Percentiles rank a stretch among this genome's conserved stretches.
Conservation (phyloP, 2,113 vertebrate genomes). For the Irena cyanogastra region DNA sequence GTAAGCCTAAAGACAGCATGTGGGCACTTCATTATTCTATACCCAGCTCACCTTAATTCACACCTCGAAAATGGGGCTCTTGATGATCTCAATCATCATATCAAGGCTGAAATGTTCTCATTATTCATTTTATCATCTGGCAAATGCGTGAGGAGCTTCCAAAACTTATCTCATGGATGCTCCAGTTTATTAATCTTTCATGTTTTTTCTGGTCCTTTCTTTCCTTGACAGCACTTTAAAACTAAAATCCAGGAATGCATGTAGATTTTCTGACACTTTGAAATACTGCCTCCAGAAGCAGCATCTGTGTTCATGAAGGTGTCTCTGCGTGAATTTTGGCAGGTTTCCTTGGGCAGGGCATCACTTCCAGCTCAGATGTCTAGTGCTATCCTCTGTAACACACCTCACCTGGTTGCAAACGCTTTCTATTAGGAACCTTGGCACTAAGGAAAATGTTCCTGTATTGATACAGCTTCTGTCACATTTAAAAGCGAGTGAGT, state of each 20-base stretch:
- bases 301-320: accelerated
- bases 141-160: neutral
- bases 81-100: neutral
- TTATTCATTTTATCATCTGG: neutral
- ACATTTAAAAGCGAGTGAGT: accelerated
- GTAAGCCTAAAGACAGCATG: neutral
- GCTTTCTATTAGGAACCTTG: neutral
- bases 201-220: neutral
- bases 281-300: neutral
- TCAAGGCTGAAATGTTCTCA: neutral
- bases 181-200: neutral
- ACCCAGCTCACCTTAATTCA: neutral
- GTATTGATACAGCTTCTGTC: accelerated
- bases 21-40: neutral
- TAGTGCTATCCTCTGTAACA: neutral
- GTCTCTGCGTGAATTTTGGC: neutral
- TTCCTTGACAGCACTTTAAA: neutral
- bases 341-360: neutral
- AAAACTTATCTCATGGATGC: neutral
- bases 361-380: neutral
- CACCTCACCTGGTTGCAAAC: accelerated
- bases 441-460: neutral
- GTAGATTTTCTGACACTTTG: neutral
- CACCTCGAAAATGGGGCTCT: neutral
- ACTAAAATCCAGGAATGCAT: neutral